Evolutionary conservation across 2,797 vertebrate genomes (phyloP).

Genomic region (Erpetoichthys calabaricus): DNA sequence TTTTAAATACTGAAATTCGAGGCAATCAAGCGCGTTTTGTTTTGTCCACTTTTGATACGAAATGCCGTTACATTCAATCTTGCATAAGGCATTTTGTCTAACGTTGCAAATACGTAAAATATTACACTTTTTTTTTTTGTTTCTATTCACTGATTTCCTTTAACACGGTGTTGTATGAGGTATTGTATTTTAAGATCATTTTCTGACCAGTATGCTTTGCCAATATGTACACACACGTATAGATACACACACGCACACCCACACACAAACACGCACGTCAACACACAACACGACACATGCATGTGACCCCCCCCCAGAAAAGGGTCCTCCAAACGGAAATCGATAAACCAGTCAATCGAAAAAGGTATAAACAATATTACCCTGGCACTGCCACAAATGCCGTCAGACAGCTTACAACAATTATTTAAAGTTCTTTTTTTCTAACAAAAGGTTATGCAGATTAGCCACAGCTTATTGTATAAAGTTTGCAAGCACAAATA

Average conservation of each 20-base stretch:
- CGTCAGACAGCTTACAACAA: conserved; percentile 56
- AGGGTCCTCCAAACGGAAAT: conserved; percentile 47
- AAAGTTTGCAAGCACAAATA: conserved; percentile 74
- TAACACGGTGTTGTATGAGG: conserved; percentile 63
- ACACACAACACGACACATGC: background rate
- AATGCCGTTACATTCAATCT: conserved; percentile 91
- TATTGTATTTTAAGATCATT: conserved; percentile 54
- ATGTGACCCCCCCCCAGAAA: conserved; percentile 15
- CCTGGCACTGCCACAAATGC: conserved; percentile 21
- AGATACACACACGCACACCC: background rate
- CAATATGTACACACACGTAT: conserved; percentile 33
- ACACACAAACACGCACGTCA: conserved; percentile 3
- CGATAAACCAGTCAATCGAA: conserved; percentile 34
- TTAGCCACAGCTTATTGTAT: conserved; percentile 75
- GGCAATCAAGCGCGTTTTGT: no score
- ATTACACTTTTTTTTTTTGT: no score
- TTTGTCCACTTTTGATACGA: conserved; percentile 66
- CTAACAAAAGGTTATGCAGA: conserved; percentile 74
- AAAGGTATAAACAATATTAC: conserved; percentile 41
- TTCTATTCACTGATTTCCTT: no score
- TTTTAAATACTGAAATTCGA: no score
- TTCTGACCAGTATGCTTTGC: conserved; percentile 32
- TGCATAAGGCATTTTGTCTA: conserved; percentile 96
- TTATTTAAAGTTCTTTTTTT: no score
- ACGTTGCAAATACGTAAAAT: conserved; percentile 62